Conservation (phyloP, 2,113 vertebrate genomes). For the Dipodomys stephensi region DNA sequence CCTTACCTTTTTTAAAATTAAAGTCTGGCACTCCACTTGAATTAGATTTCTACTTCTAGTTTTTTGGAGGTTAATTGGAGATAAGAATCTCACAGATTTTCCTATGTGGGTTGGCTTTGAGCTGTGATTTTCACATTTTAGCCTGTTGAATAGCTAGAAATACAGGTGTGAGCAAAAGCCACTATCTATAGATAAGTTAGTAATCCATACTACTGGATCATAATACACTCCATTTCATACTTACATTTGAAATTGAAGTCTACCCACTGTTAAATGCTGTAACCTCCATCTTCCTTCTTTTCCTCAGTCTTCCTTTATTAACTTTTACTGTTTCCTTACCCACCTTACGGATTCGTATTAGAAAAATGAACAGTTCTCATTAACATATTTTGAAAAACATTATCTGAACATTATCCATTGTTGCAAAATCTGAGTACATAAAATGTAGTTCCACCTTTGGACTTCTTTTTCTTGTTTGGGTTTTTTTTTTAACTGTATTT, state of each 20-base stretch:
- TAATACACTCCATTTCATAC: too few species aligned
- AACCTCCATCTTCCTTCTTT: not conserved
- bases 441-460: not conserved
- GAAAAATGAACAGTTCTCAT: not conserved
- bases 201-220: not conserved
- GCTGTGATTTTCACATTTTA: too few species aligned
- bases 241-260: not conserved
- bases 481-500: too few species aligned
- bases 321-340: not conserved
- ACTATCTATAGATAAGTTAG: not conserved
- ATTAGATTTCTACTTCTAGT: too few species aligned
- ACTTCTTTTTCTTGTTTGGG: not conserved
- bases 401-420: not conserved
- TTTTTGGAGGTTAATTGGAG: too few species aligned
- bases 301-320: not conserved
- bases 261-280: not conserved
- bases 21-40: too few species aligned
- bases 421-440: not conserved
- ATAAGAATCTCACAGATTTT: too few species aligned
- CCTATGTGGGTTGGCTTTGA: too few species aligned
- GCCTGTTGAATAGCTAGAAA: too few species aligned
- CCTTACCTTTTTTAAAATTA: too few species aligned
- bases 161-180: not conserved
- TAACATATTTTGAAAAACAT: constrained; percentile 16
- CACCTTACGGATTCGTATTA: not conserved